phyloP scores from a whole-genome alignment of 2,797 vertebrate species.

The Molossus molossus region DNA sequence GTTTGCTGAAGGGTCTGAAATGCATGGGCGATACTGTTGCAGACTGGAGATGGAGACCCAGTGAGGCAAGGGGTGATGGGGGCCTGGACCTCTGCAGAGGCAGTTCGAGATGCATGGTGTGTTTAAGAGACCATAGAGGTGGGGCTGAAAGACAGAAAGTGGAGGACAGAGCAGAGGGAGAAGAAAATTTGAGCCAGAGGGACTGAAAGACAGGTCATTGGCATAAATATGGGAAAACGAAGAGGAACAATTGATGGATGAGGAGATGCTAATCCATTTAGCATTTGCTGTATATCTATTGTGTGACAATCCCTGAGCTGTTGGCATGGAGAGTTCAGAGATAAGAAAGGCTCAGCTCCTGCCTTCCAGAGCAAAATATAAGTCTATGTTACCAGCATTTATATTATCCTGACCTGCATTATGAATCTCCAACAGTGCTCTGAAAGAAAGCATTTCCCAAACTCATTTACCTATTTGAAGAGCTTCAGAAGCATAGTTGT shows the following conservation, averaged over 20 bases:
- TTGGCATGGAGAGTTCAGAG: neutral
- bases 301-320: neutral
- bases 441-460: neutral
- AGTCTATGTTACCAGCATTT: neutral
- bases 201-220: neutral
- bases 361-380: neutral
- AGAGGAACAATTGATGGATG: neutral
- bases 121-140: neutral
- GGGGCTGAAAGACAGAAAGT: neutral
- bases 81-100: neutral
- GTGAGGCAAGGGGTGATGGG: neutral
- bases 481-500: neutral
- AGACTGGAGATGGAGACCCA: neutral
- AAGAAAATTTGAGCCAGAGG: neutral
- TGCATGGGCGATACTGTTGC: neutral
- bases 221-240: neutral
- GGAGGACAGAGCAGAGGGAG: neutral
- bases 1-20: neutral
- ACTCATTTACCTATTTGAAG: neutral
- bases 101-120: neutral
- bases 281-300: neutral
- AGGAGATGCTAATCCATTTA: neutral
- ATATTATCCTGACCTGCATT: neutral
- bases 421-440: neutral
- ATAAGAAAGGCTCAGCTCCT: neutral